Percentiles rank a stretch among this genome's conserved stretches.
Evolutionary conservation across 2,113 vertebrate genomes (phyloP).

Genomic region (Maccullochella peelii): DNA sequence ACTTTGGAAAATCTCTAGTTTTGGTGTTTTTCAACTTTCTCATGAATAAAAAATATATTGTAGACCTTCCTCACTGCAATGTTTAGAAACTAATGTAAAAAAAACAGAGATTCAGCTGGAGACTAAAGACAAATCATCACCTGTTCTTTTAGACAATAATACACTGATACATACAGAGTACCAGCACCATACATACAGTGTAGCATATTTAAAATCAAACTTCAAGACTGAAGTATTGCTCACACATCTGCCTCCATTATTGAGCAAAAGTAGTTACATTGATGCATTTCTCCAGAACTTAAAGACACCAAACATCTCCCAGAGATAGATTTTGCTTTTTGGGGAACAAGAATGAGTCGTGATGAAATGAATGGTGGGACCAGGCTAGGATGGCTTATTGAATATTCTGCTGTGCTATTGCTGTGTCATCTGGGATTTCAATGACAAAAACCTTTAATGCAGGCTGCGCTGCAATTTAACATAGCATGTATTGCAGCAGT

Average conservation of each 20-base stretch:
- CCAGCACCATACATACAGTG: neutral
- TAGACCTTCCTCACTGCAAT: neutral
- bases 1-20: neutral
- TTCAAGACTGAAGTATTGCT: neutral
- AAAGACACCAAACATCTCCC: neutral
- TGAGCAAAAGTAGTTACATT: neutral
- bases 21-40: neutral
- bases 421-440: conserved; percentile 9
- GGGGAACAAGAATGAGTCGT: neutral
- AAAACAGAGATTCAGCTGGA: neutral
- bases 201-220: neutral
- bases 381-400: neutral
- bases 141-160: neutral
- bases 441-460: neutral
- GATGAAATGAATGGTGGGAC: neutral
- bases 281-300: neutral
- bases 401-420: neutral
- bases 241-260: neutral
- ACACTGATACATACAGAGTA: no score
- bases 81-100: neutral
- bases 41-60: neutral
- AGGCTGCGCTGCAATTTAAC: neutral
- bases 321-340: neutral
- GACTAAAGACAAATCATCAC: neutral
- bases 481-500: neutral